phyloP scores from a whole-genome alignment of 2,113 vertebrate species.

The Cathartes aura region DNA sequence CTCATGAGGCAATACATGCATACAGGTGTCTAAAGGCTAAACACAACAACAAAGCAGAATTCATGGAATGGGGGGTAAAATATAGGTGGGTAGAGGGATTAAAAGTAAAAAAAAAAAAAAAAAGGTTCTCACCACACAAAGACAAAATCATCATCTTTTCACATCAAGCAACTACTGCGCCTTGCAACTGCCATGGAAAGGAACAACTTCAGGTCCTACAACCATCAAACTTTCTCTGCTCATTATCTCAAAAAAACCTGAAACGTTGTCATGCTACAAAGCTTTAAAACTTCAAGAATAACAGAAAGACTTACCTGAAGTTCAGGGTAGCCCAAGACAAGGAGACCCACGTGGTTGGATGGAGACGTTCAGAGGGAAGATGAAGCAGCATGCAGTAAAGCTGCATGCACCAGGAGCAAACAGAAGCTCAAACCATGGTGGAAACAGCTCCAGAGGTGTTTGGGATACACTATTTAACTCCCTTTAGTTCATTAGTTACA shows the following conservation, averaged over 20 bases:
- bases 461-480: background rate
- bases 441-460: background rate
- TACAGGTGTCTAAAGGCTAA: background rate
- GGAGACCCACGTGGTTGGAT: rapidly evolving
- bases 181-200: background rate
- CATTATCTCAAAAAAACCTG: background rate
- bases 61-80: rapidly evolving
- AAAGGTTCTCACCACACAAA: background rate
- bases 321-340: background rate
- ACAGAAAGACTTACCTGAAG: background rate
- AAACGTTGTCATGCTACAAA: rapidly evolving
- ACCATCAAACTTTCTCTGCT: background rate
- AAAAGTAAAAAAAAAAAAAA: background rate
- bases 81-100: rapidly evolving
- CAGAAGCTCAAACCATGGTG: rapidly evolving
- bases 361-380: rapidly evolving
- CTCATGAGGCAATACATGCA: background rate
- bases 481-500: background rate
- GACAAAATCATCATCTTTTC: background rate
- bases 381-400: rapidly evolving
- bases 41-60: background rate
- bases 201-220: background rate
- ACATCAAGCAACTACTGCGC: background rate
- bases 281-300: background rate
- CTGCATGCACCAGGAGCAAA: rapidly evolving